Conservation (phyloP, 2,797 vertebrate species). For the Crenichthys baileyi region DNA sequence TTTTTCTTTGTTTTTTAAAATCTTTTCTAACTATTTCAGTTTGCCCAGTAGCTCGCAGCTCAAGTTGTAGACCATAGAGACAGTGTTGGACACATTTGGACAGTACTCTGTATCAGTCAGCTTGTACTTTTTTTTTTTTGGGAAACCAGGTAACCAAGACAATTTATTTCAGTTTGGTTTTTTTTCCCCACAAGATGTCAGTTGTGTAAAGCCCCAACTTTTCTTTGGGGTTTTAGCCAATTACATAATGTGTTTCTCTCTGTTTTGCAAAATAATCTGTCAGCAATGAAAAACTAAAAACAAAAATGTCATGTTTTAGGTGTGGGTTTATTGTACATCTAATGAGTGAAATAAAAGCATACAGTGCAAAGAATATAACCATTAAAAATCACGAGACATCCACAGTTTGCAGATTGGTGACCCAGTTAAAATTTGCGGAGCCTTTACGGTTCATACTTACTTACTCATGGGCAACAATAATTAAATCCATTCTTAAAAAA, state of each 20-base stretch:
- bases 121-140: conserved; percentile 6
- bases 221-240: background rate
- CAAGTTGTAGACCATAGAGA: conserved; percentile 25
- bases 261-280: background rate
- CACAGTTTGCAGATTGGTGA: background rate
- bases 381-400: background rate
- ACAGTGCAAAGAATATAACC: background rate
- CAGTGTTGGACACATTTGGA: background rate
- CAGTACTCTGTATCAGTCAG: background rate
- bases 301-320: background rate
- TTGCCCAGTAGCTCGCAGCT: conserved; percentile 21
- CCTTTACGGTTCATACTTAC: background rate
- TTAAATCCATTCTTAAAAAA: background rate
- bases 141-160: conserved; percentile 22
- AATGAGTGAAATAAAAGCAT: background rate
- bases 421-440: background rate
- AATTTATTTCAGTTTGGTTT: conserved; percentile 3
- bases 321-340: background rate
- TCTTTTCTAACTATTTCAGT: conserved; percentile 2
- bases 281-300: conserved; percentile 1
- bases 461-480: background rate
- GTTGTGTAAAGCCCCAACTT: background rate
- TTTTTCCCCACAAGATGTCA: conserved; percentile 20
- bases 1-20: too few relatives aligned
- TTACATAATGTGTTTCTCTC: conserved; percentile 14